Evolutionary conservation across 2,888 invertebrate genomes (phyloP).

Genomic region (Cheilosia vernalis): DNA sequence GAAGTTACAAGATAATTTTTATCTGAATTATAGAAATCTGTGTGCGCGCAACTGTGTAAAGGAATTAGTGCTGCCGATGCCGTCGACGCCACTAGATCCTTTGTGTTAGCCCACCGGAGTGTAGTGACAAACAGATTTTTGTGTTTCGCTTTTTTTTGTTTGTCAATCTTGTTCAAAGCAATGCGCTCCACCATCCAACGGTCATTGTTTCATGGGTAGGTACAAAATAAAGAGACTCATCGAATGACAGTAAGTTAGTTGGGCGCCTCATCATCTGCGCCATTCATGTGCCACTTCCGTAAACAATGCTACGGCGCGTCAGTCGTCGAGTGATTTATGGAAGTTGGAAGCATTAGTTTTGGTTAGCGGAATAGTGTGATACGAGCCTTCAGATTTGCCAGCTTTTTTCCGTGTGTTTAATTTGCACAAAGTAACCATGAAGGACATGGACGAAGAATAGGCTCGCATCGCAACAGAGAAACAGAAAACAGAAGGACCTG

Average conservation of each 20-base stretch:
- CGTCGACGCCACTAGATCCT: slow-evolving; percentile 28
- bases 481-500: slow-evolving; percentile 46
- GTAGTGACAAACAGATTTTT: slow-evolving; percentile 71
- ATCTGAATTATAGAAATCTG: slow-evolving; percentile 63
- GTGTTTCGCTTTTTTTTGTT: slow-evolving; percentile 13
- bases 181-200: slow-evolving; percentile 12
- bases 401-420: slow-evolving; percentile 51
- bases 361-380: slow-evolving; percentile 40
- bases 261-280: slow-evolving; percentile 35
- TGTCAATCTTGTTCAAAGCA: slow-evolving; percentile 21
- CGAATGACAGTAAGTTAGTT: slow-evolving; percentile 62
- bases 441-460: slow-evolving; percentile 1
- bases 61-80: slow-evolving; percentile 45
- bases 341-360: slow-evolving; percentile 62
- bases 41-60: slow-evolving; percentile 63
- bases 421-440: slow-evolving; percentile 49
- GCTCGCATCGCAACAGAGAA: not conserved
- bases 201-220: slow-evolving; percentile 58
- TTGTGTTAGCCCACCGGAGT: slow-evolving; percentile 67
- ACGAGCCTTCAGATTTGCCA: slow-evolving; percentile 54
- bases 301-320: slow-evolving; percentile 48
- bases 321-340: slow-evolving; percentile 63
- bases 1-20: slow-evolving; percentile 61
- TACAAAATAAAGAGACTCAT: slow-evolving; percentile 58
- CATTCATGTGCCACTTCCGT: slow-evolving; percentile 58